A percentile compares a stretch with the other conserved stretches of the same genome.
Evolutionary conservation across 2,113 vertebrate species (phyloP).

Genomic region (Neolamprologus kungweensis): DNA sequence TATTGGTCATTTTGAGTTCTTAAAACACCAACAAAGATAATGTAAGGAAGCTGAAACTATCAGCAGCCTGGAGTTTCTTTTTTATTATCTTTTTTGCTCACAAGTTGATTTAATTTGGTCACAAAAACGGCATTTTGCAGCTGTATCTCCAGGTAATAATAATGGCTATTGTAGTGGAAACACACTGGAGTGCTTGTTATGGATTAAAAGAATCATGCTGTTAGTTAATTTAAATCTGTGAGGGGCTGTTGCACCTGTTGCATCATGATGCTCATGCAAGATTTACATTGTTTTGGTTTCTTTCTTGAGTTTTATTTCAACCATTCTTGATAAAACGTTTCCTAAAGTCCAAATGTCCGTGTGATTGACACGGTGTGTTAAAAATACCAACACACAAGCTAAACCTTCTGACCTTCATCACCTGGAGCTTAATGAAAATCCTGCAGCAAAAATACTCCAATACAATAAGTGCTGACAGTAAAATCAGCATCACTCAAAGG

Average conservation of each 20-base stretch:
- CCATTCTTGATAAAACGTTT: not conserved
- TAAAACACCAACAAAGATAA: not conserved
- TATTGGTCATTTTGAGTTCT: not conserved
- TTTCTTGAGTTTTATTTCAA: not conserved
- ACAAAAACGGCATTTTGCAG: not conserved
- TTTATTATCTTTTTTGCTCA: not conserved
- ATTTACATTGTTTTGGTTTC: not conserved
- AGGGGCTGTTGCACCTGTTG: not conserved
- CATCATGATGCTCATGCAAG: not conserved
- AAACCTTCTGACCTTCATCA: not conserved
- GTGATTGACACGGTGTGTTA: not conserved
- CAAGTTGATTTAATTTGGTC: not conserved
- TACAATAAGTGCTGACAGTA: not conserved
- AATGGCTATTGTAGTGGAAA: not conserved
- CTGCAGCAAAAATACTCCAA: not conserved
- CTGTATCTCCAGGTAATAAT: not conserved
- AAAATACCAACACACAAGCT: not conserved
- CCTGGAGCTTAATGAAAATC: not conserved
- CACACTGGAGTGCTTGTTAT: not conserved
- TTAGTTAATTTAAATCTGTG: not conserved
- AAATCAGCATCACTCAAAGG: not conserved
- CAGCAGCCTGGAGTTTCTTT: not conserved
- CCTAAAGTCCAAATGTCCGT: not conserved
- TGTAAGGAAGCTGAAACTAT: not conserved
- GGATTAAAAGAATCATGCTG: not conserved